Conservation (phyloP, 2,113 vertebrate species). For the Dromas ardeola region DNA sequence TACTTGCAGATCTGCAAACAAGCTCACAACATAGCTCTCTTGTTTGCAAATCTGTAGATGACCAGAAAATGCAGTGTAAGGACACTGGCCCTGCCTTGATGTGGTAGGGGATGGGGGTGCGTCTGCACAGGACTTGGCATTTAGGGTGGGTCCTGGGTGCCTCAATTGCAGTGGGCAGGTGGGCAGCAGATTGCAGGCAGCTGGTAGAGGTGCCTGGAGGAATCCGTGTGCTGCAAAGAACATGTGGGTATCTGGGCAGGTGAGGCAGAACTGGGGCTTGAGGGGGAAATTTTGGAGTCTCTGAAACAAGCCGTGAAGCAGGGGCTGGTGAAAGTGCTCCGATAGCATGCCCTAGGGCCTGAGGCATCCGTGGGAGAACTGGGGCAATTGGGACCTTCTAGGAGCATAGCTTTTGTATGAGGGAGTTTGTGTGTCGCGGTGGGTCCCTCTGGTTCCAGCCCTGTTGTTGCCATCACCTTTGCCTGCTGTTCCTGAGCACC, state of each 20-base stretch:
- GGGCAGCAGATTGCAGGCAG: neutral
- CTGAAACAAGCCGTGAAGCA: neutral
- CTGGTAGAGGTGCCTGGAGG: neutral
- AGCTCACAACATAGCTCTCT: neutral
- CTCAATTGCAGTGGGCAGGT: neutral
- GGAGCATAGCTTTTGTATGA: neutral
- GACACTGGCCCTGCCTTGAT: neutral
- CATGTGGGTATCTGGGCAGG: neutral
- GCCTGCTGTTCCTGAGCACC: neutral
- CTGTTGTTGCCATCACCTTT: neutral
- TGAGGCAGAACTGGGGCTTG: neutral
- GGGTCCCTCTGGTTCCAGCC: neutral
- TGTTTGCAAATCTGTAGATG: slow-evolving; percentile 16
- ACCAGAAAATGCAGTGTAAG: slow-evolving; percentile 4
- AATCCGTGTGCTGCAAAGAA: neutral
- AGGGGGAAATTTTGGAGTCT: neutral
- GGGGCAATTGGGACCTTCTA: neutral
- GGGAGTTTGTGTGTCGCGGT: rapidly evolving
- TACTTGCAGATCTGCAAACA: slow-evolving; percentile 36
- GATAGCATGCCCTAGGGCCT: neutral
- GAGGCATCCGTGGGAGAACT: neutral
- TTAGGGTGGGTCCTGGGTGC: neutral
- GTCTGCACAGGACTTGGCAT: neutral
- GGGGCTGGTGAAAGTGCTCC: neutral
- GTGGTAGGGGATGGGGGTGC: neutral